These are phyloP conservation scores for Esox masquinongy DNA, from an alignment of 2,797 vertebrate species.

Conservation along the genomic window DNA sequence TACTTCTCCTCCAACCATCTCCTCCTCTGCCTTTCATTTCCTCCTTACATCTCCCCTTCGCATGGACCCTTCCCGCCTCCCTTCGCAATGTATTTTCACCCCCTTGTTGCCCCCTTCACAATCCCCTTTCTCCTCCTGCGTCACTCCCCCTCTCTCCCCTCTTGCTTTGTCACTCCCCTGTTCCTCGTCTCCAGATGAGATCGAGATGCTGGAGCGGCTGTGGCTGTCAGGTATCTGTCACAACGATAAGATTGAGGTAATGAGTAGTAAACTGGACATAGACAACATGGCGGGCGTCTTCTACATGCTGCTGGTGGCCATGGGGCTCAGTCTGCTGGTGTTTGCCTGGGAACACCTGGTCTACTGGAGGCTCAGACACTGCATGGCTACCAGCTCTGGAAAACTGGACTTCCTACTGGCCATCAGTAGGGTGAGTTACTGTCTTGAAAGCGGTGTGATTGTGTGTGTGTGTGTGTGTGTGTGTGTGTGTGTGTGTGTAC, in stretches of 20 bases:
- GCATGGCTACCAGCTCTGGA: conserved; percentile 84
- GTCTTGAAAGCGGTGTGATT: not conserved
- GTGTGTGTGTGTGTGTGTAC: not conserved
- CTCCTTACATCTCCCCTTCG: no score
- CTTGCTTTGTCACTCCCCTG: no score
- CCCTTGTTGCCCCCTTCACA: not conserved
- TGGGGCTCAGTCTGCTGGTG: conserved; percentile 80
- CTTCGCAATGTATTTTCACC: not conserved
- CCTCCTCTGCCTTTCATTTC: no score
- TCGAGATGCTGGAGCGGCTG: conserved; percentile 88
- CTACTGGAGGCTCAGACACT: conserved; percentile 89
- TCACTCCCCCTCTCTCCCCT: not conserved
- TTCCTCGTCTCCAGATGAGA: conserved; percentile 76
- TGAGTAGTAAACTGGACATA: conserved; percentile 88
- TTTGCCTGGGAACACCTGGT: conserved; percentile 89
- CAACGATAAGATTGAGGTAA: conserved; percentile 90
- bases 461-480: not conserved
- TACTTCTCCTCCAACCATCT: not conserved
- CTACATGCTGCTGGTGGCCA: conserved; percentile 83
- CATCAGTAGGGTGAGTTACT: conserved; percentile 84
- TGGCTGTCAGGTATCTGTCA: conserved; percentile 91
- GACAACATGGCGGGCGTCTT: conserved; percentile 84
- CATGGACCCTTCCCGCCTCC: no score
- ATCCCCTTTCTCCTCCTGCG: not conserved
- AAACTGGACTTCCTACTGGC: conserved; percentile 89